Base-by-base conservation (phyloP, 2,797 vertebrate species). In the Protonibea diacanthus region DNA sequence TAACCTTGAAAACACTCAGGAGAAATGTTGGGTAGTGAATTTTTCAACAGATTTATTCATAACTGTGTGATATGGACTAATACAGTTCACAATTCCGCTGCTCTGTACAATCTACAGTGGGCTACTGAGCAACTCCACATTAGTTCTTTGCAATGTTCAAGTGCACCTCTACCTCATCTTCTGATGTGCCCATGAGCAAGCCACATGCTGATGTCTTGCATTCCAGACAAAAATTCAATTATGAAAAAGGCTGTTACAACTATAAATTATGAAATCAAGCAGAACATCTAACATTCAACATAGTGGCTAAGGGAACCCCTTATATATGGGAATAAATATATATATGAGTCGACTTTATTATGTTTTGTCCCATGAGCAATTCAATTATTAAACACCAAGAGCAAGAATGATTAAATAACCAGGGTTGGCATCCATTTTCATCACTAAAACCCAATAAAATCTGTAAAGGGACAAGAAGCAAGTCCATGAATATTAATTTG, bases 401-500 rank as follows among this genome's bases (percentile, higher is more conserved):
- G 58, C 38, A 62, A 72, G 65, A 85, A 65, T 78, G 63, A 82
- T 86, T 84, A 80, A 88, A 91, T 77, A 81, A 77, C 21, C 45
- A 83, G 59, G 56, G 63, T 40, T 44, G 15, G 49, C 75, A 69
- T 76, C 78, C 74, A 77, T 86, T 86, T 86, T 86, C 66, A 60
- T 63, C n/a, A 42, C 62, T 72, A 59, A 79, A 86, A 84, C 74
- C 33, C 60, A 76, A 76, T 70, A 53, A 80, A 89, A 85, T 78
- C 42, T 80, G 64, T 74, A 82, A 82, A 86, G 53, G 47, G 55
- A 80, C 59, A 70, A 64, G 76, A 76, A 69, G 74, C 25, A 33
- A 60, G 66, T 63, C 47, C 83, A 92, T 92, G 86, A 91, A 92
- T 92, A 92, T 91, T 89, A 80, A 90, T 90, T 49, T 38, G 65